Base-by-base conservation (phyloP, 92 coral and sea anemone genomes). In the Anthopleura xanthogrammica region DNA sequence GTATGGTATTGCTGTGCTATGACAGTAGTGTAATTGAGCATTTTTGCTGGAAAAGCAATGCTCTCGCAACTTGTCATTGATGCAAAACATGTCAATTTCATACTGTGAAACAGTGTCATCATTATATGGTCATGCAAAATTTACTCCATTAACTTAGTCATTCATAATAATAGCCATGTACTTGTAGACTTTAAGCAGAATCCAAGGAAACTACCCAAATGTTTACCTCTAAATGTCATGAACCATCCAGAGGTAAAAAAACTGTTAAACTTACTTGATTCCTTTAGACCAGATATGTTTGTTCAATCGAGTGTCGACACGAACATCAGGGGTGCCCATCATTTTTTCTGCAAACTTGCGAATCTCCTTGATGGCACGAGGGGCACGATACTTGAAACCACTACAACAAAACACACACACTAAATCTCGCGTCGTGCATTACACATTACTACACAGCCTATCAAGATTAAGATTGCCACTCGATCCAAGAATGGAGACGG, bases 291-390 rank as follows among this genome's bases (percentile, higher is more conserved):
- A 96, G 70, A 96, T 94, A 6, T 96, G 99, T 50, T 96, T 96
- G 95, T 96, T 96, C 7, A 96, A 92, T 9, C 94, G 90, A 12
- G 99, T 96, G 75, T 96, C 99, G 58, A 96, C 83, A 77, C 99
- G 98, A 50, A 96, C 91, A 86, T 96, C 99, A n/a, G 99, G 98
- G 42, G 99, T 96, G 39, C 99, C 99, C 99, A 96, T 96, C 90
- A 93, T 94, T 80, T 94, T 96, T 75, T 94, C 97, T 0, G 99
- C 99, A 86, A 96, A 96, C 79, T 96, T 96, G 54, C 79, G 88
- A 80, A 96, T 96, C 76, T 96, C 99, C 78, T 92, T 96, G 75
- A 96, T 92, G 9, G 99, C 99, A 86, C 99, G 91, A 54, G 99
- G 99, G 77, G 99, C 99, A 75, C 99, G 98, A 71, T 88, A 88